phyloP scores from a whole-genome alignment of 2,888 invertebrate genomes.

The Chironomus riparius region DNA sequence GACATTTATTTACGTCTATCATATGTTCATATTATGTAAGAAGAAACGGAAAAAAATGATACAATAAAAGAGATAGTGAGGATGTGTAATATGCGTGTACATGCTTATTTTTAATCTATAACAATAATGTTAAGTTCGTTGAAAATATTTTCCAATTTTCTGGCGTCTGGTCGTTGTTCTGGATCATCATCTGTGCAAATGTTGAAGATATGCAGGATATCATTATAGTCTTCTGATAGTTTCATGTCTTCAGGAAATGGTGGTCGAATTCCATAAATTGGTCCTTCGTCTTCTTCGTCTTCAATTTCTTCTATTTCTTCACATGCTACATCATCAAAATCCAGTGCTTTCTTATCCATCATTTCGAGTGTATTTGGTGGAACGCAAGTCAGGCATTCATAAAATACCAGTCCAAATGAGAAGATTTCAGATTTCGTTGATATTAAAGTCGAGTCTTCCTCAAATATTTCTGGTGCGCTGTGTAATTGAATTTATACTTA shows the following conservation, averaged over 20 bases:
- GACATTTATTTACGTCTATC: constrained; percentile 1
- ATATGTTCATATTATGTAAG: background rate
- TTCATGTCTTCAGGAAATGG: constrained; percentile 53
- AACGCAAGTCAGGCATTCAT: constrained; percentile 69
- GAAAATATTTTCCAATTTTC: constrained; percentile 38
- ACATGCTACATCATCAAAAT: constrained; percentile 34
- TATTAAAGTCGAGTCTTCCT: constrained; percentile 48
- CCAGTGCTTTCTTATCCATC: constrained; percentile 27
- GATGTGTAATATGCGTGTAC: no score
- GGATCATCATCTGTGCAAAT: constrained; percentile 57
- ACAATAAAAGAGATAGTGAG: no score
- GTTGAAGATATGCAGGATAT: constrained; percentile 59
- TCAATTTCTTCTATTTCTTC: constrained; percentile 15
- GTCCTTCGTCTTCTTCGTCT: background rate
- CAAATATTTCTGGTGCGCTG: constrained; percentile 63
- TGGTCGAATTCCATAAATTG: constrained; percentile 56
- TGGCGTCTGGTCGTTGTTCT: constrained; percentile 52
- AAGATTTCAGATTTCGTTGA: constrained; percentile 70
- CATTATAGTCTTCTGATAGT: constrained; percentile 50
- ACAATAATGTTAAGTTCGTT: background rate
- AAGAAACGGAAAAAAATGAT: no score
- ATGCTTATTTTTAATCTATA: background rate
- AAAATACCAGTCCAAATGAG: constrained; percentile 66
- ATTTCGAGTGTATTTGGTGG: constrained; percentile 52
- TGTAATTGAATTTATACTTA: no score